Conservation (phyloP, 2,113 vertebrate genomes). For the Scophthalmus maximus region DNA sequence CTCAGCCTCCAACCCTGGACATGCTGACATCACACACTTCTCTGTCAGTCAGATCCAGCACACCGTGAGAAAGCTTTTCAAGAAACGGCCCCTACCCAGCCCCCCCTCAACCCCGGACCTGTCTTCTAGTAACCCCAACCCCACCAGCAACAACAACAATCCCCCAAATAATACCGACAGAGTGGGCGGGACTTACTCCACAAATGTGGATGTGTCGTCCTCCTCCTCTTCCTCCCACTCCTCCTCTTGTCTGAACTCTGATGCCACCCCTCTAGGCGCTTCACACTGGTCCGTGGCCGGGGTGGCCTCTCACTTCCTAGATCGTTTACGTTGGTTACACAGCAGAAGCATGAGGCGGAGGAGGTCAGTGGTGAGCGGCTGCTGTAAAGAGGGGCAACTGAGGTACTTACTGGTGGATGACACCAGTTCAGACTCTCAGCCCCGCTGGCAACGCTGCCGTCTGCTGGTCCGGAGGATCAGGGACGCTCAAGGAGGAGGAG, state of each 20-base stretch:
- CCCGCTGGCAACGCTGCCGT: slow-evolving; percentile 90
- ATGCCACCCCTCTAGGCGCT: slow-evolving; percentile 56
- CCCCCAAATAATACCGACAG: slow-evolving; percentile 58
- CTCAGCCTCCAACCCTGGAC: slow-evolving; percentile 48
- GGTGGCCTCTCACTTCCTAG: slow-evolving; percentile 50
- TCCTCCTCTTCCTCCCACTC: slow-evolving; percentile 69
- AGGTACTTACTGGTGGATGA: slow-evolving; percentile 93
- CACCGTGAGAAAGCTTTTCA: slow-evolving; percentile 87
- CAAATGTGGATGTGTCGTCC: slow-evolving; percentile 54
- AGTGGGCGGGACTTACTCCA: slow-evolving; percentile 51
- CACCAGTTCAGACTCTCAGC: slow-evolving; percentile 89
- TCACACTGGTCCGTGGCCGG: slow-evolving; percentile 36
- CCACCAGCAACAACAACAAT: slow-evolving; percentile 38
- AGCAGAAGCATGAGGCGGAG: slow-evolving; percentile 78
- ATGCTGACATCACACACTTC: slow-evolving; percentile 80
- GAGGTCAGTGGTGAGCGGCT: slow-evolving; percentile 77
- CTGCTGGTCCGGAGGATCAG: slow-evolving; percentile 88
- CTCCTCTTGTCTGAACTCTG: slow-evolving; percentile 65
- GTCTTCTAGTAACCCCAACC: slow-evolving; percentile 48
- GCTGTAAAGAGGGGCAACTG: slow-evolving; percentile 89
- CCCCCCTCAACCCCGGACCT: slow-evolving; percentile 67
- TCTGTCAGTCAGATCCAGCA: slow-evolving; percentile 86
- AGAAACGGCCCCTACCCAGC: slow-evolving; percentile 81
- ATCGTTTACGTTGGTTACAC: slow-evolving; percentile 79
- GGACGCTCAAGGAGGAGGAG: slow-evolving; percentile 50